These are phyloP conservation scores for Phasia obesa DNA, from an alignment of 2,888 invertebrate genomes.

Conservation along the genomic window DNA sequence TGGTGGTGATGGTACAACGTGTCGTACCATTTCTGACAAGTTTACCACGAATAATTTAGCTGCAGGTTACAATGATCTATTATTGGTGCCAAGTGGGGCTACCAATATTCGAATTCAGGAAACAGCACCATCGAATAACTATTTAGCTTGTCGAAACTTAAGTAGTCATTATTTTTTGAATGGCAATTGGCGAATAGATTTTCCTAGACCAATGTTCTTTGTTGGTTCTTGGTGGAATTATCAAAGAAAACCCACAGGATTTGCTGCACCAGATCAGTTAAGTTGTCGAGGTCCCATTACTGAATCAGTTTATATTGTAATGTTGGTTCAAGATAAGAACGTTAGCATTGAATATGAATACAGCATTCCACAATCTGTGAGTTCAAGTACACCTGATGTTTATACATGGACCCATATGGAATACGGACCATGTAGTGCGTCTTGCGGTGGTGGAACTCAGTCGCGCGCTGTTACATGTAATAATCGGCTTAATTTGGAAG, in stretches of 20 bases:
- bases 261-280: slow-evolving; percentile 92
- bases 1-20: slow-evolving; percentile 94
- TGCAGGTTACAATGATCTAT: slow-evolving; percentile 94
- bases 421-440: slow-evolving; percentile 91
- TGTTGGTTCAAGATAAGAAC: slow-evolving; percentile 91
- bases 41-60: slow-evolving; percentile 89
- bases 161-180: slow-evolving; percentile 94
- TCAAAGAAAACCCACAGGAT: slow-evolving; percentile 90
- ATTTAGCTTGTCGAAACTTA: slow-evolving; percentile 92
- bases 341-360: slow-evolving; percentile 95
- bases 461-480: slow-evolving; percentile 91
- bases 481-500: slow-evolving; percentile 87
- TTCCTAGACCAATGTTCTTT: slow-evolving; percentile 90
- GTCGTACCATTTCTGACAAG: slow-evolving; percentile 89
- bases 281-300: slow-evolving; percentile 93
- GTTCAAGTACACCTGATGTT: slow-evolving; percentile 87
- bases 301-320: slow-evolving; percentile 93
- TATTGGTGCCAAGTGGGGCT: slow-evolving; percentile 96
- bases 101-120: slow-evolving; percentile 93
- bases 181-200: slow-evolving; percentile 97
- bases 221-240: slow-evolving; percentile 95
- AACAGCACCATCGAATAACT: slow-evolving; percentile 92
- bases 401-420: slow-evolving; percentile 90
- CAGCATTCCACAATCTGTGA: slow-evolving; percentile 90
- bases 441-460: slow-evolving; percentile 95